Conservation (phyloP, 2,113 vertebrate species). For the Axis porcinus region DNA sequence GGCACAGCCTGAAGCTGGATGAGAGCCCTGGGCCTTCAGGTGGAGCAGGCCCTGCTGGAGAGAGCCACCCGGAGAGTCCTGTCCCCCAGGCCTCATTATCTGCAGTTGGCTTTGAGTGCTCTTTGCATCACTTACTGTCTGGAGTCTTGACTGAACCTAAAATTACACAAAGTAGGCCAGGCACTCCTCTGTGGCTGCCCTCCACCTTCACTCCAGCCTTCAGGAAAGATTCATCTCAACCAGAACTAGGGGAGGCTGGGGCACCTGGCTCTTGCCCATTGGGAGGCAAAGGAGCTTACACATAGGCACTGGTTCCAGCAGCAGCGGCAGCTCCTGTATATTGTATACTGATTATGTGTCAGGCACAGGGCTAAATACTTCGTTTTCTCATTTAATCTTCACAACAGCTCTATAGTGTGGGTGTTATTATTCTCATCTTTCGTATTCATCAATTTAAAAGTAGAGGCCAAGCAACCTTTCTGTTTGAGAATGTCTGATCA, state of each 20-base stretch:
- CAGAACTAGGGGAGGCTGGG: background rate
- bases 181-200: background rate
- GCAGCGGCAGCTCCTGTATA: background rate
- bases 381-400: background rate
- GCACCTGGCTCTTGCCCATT: background rate
- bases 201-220: background rate
- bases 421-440: background rate
- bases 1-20: background rate
- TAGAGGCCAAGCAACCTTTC: background rate
- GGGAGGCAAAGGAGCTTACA: background rate
- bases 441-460: background rate
- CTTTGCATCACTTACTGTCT: background rate
- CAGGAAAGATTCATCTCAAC: background rate
- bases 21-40: background rate
- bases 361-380: background rate
- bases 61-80: background rate
- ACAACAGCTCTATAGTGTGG: background rate
- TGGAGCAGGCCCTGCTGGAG: background rate
- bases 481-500: conserved; percentile 8
- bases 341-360: background rate
- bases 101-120: background rate
- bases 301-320: background rate
- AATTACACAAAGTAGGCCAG: background rate
- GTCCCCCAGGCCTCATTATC: background rate
- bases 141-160: background rate